A percentile compares a stretch with the other conserved stretches of the same genome.
These are phyloP conservation scores for Tretioscincus oriximinensis DNA, from an alignment of 2,113 vertebrate species.

Conservation along the genomic window DNA sequence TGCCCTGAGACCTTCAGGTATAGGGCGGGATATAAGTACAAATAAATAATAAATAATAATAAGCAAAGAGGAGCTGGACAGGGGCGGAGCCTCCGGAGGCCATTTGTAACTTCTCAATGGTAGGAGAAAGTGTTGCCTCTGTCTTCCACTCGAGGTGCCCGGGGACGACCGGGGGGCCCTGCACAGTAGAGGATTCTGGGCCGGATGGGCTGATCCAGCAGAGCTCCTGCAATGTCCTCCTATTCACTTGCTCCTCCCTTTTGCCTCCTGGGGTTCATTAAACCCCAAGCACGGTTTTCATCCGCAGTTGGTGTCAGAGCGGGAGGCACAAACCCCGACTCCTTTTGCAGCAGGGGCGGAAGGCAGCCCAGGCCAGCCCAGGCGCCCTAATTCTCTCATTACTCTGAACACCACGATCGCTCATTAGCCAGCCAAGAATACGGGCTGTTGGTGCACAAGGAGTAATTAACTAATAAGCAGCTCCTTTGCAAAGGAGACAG, in stretches of 20 bases:
- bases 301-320: not conserved
- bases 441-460: not conserved
- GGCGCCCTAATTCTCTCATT: conserved; percentile 5
- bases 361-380: not conserved
- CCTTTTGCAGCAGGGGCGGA: not conserved
- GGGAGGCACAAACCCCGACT: not conserved
- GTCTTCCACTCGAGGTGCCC: no score
- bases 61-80: no score
- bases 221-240: no score
- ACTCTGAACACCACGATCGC: not conserved
- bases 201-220: no score
- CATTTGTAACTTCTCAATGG: no score
- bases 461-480: conserved; percentile 1
- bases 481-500: not conserved
- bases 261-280: not conserved
- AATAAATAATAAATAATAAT: no score
- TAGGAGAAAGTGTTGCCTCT: no score
- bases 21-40: no score
- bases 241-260: not conserved
- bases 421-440: conserved; percentile 6
- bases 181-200: no score
- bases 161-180: no score
- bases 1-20: no score
- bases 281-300: not conserved
- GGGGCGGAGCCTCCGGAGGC: no score